Evolutionary conservation across 2,797 vertebrate species (phyloP).

Genomic region (Pangasius mekongensis): DNA sequence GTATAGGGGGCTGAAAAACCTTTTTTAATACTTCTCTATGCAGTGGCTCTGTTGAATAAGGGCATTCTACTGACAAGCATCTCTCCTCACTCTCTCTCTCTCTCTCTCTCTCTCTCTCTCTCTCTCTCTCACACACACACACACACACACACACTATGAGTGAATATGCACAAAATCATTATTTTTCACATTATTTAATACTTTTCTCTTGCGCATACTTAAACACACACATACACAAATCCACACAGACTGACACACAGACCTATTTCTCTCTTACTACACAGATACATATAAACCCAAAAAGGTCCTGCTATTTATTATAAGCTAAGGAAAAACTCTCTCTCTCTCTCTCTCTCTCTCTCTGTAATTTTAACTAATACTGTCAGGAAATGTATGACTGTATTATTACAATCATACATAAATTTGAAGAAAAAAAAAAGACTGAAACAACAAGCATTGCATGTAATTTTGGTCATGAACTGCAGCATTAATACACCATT

Average conservation of each 20-base stretch:
- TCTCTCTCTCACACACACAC: background rate
- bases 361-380: background rate
- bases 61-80: conserved; percentile 51
- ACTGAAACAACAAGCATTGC: too few species aligned
- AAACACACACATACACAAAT: background rate
- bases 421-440: too few species aligned
- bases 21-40: conserved; percentile 59
- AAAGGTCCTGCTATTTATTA: background rate
- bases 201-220: background rate
- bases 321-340: background rate
- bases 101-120: too few species aligned
- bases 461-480: background rate
- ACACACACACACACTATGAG: background rate
- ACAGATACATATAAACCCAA: background rate
- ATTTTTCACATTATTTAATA: background rate
- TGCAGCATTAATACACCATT: background rate
- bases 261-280: background rate
- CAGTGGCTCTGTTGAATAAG: conserved; percentile 58
- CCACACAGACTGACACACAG: conserved; percentile 19
- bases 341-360: background rate
- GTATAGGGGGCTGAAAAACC: conserved; percentile 68
- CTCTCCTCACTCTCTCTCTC: background rate
- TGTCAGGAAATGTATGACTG: background rate
- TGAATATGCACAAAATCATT: background rate
- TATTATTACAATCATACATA: too few species aligned